phyloP scores from a whole-genome alignment of 2,113 vertebrate species.

The Scomber colias region DNA sequence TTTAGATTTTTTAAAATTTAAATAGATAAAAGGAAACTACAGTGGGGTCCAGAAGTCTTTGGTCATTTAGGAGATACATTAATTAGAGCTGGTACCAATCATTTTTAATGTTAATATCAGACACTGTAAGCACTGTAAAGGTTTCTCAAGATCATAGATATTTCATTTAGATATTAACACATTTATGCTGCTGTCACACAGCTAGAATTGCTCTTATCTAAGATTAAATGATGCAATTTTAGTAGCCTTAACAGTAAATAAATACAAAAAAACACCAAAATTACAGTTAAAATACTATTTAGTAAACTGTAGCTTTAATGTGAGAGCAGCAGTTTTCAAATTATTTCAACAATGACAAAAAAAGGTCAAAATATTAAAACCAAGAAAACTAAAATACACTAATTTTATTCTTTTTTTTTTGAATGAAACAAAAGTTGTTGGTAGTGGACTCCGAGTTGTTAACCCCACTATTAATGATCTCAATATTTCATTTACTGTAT shows the following conservation, averaged over 20 bases:
- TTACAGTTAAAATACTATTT: background rate
- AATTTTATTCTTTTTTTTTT: background rate
- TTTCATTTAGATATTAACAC: background rate
- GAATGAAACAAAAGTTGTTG: background rate
- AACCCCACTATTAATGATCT: background rate
- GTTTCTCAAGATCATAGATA: too few relatives aligned
- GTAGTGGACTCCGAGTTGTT: background rate
- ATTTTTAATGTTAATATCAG: background rate
- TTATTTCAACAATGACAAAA: too few relatives aligned
- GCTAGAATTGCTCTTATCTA: background rate
- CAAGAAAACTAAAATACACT: too few relatives aligned
- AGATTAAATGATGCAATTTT: background rate
- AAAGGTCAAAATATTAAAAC: too few relatives aligned
- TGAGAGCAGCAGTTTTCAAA: background rate
- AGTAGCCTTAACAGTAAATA: too few relatives aligned
- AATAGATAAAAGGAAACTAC: background rate
- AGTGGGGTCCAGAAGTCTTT: background rate
- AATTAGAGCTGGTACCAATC: background rate
- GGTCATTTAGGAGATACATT: background rate
- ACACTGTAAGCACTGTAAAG: background rate
- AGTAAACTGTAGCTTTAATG: background rate
- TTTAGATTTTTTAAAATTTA: background rate
- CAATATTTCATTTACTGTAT: background rate
- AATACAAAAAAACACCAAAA: too few relatives aligned
- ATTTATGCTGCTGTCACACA: slow-evolving; percentile 1